Percentiles rank a stretch among this genome's conserved stretches.
These are phyloP conservation scores for Leucophenga varia DNA, from an alignment of 1,140 invertebrate species.

Conservation along the genomic window DNA sequence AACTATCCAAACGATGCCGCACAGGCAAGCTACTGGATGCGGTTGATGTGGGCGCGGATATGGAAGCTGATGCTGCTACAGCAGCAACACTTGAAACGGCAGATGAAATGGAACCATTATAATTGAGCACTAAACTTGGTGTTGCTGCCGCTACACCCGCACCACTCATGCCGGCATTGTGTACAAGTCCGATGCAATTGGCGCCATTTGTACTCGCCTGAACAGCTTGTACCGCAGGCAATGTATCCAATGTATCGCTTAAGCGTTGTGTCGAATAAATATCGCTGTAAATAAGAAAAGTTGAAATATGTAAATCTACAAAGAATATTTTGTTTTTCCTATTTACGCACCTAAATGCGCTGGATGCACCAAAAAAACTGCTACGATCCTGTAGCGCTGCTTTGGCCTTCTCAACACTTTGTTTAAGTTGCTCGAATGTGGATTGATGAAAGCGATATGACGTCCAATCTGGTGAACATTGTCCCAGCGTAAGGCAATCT, in stretches of 20 bases:
- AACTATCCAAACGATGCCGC: conserved; percentile 44
- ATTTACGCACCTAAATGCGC: conserved; percentile 48
- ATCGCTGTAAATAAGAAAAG: conserved; percentile 28
- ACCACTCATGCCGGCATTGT: conserved; percentile 27
- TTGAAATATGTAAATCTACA: too few species aligned
- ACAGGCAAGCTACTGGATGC: too few species aligned
- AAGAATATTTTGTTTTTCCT: background rate
- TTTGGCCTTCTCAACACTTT: conserved; percentile 86
- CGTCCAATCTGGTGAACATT: conserved; percentile 66
- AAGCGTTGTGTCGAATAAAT: conserved; percentile 52
- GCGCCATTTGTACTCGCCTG: conserved; percentile 28
- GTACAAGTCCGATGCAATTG: conserved; percentile 42
- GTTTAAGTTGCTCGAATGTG: conserved; percentile 84
- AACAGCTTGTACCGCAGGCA: conserved; percentile 37
- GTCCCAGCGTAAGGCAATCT: conserved; percentile 59
- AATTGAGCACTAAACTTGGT: conserved; percentile 39
- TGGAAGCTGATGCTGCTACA: conserved; percentile 44
- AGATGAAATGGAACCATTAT: too few species aligned
- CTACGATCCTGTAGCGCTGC: conserved; percentile 70
- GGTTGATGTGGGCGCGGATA: background rate
- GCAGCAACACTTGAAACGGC: too few species aligned
- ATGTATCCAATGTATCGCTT: conserved; percentile 45
- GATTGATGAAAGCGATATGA: conserved; percentile 74
- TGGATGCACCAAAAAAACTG: conserved; percentile 50
- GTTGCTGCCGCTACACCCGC: conserved; percentile 26